phyloP scores from a whole-genome alignment of 2,797 vertebrate genomes.

The Gobionotothen gibberifrons region DNA sequence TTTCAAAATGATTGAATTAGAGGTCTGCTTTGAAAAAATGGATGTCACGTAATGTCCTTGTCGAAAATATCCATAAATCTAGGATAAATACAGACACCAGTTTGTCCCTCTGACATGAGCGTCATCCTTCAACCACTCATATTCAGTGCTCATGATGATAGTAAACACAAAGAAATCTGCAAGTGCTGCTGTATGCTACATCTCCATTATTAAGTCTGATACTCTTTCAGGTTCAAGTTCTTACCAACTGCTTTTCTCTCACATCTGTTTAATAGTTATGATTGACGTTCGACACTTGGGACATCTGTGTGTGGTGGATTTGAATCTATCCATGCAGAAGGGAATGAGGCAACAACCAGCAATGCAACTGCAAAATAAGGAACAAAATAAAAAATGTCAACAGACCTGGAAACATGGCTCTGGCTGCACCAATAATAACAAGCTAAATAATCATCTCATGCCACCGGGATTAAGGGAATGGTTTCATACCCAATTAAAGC shows the following conservation, averaged over 20 bases:
- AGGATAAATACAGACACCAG: background rate
- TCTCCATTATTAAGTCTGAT: background rate
- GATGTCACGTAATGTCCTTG: too few relatives aligned
- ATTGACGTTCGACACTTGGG: slow-evolving; percentile 76
- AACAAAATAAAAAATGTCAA: slow-evolving; percentile 4
- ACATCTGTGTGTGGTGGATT: slow-evolving; percentile 76
- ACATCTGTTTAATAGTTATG: slow-evolving; percentile 64
- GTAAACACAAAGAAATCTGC: too few relatives aligned
- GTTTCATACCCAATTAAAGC: slow-evolving; percentile 68
- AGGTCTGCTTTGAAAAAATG: too few relatives aligned
- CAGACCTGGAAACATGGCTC: background rate
- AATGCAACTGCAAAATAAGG: slow-evolving; percentile 66
- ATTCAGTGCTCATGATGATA: background rate
- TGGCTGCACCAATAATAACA: slow-evolving; percentile 20
- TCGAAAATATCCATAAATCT: background rate
- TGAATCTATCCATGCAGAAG: slow-evolving; percentile 72
- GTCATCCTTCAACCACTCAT: background rate
- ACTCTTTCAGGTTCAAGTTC: background rate
- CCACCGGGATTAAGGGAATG: background rate
- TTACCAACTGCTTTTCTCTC: slow-evolving; percentile 38
- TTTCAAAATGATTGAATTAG: background rate
- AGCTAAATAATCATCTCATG: slow-evolving; percentile 15
- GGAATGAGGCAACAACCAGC: slow-evolving; percentile 83
- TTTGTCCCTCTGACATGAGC: background rate
- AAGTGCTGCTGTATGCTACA: background rate